Conservation (phyloP, 1,140 invertebrate genomes). For the Ceratitis capitata region DNA sequence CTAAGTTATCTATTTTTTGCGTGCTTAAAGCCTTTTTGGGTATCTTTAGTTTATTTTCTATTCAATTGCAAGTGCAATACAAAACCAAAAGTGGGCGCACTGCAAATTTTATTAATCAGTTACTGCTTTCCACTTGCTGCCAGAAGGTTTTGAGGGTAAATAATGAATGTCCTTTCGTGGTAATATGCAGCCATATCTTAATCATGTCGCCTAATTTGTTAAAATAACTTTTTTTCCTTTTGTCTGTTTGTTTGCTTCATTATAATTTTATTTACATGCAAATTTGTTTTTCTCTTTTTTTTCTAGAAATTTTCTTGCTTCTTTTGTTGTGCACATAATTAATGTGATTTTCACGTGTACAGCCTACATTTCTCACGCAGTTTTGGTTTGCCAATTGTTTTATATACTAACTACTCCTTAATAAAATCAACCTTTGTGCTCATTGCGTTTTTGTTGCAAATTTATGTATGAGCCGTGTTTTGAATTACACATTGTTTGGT, state of each 20-base stretch:
- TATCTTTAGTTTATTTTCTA: background rate
- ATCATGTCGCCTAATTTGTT: conserved; percentile 19
- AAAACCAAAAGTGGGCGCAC: background rate
- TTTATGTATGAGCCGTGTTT: background rate
- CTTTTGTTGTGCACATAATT: conserved; percentile 55
- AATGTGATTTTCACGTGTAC: conserved; percentile 62
- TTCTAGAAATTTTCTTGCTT: conserved; percentile 42
- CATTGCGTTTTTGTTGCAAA: background rate
- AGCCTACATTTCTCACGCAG: conserved; percentile 48
- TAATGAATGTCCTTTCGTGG: background rate
- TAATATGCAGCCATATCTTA: conserved; percentile 39
- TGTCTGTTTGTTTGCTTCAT: background rate
- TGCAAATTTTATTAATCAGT: no score
- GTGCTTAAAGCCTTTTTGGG: background rate
- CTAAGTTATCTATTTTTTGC: conserved; percentile 1
- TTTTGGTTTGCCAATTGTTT: background rate
- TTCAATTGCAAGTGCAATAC: background rate
- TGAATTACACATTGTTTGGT: background rate
- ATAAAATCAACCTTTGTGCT: background rate
- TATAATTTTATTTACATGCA: conserved; percentile 13
- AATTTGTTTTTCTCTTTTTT: conserved; percentile 41
- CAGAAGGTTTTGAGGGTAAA: background rate
- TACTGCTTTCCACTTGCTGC: background rate
- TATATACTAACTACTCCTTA: background rate
- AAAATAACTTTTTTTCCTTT: conserved; percentile 18